Conservation (phyloP, 2,113 vertebrate genomes). For the Boulengeromyrus knoepffleri region DNA sequence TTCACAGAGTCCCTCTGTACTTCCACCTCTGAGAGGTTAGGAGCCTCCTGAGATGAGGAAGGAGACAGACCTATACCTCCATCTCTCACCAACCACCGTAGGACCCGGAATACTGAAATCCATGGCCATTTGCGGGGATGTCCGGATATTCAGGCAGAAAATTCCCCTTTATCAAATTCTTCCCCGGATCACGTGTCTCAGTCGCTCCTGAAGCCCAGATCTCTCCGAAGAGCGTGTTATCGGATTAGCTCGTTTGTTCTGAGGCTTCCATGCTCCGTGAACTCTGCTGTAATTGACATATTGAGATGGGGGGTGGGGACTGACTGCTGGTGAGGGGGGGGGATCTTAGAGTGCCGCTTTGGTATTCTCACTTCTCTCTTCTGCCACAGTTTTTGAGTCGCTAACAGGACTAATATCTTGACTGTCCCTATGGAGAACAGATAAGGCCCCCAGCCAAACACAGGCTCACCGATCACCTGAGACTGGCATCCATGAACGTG, state of each 20-base stretch:
- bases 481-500: neutral
- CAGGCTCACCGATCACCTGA: neutral
- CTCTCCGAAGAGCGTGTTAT: neutral
- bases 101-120: neutral
- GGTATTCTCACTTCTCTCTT: neutral
- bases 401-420: neutral
- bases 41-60: neutral
- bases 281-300: slow-evolving; percentile 15
- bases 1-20: neutral
- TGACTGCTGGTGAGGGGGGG: neutral
- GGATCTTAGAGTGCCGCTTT: neutral
- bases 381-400: neutral
- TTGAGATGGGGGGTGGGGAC: neutral
- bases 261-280: neutral
- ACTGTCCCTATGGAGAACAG: neutral
- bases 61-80: neutral
- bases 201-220: neutral
- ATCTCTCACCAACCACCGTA: neutral
- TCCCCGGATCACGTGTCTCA: neutral
- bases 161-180: neutral
- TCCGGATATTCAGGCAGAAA: neutral
- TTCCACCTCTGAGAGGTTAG: neutral
- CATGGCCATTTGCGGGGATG: neutral
- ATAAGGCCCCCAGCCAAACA: neutral
- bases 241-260: neutral